phyloP scores from a whole-genome alignment of 2,113 vertebrate genomes.

The Plectropomus leopardus region DNA sequence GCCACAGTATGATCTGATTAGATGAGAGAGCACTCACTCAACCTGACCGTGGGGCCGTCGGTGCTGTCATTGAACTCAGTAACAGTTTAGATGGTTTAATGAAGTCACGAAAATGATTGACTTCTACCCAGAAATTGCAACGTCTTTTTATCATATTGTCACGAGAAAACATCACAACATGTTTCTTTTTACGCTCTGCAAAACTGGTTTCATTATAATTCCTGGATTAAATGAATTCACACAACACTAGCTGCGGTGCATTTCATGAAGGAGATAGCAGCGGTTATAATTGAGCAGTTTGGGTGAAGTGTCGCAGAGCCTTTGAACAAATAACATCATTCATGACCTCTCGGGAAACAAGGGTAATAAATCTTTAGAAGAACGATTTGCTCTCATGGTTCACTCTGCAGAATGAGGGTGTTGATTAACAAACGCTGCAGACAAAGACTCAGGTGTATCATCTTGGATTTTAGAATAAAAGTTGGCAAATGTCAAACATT shows the following conservation, averaged over 20 bases:
- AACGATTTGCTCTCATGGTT: background rate
- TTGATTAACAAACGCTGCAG: background rate
- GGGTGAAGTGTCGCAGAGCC: background rate
- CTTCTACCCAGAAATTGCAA: background rate
- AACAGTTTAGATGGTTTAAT: conserved; percentile 14
- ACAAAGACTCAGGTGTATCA: background rate
- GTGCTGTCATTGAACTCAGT: background rate
- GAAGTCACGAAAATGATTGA: background rate
- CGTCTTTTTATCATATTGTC: conserved; percentile 12
- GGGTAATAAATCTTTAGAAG: conserved; percentile 18
- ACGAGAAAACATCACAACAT: background rate
- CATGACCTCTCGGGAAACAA: conserved; percentile 24
- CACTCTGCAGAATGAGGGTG: background rate
- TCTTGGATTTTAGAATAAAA: background rate
- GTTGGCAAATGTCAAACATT: background rate
- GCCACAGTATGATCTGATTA: conserved; percentile 33
- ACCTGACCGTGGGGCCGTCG: background rate
- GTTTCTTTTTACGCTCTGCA: conserved; percentile 13
- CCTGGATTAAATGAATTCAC: conserved; percentile 21
- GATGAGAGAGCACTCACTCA: conserved; percentile 20
- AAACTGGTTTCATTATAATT: conserved; percentile 42
- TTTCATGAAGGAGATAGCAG: conserved; percentile 8
- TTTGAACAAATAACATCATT: conserved; percentile 44
- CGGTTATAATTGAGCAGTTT: conserved; percentile 32
- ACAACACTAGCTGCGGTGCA: background rate